Conservation (phyloP, 2,797 vertebrate species). For the Sebastes minor region DNA sequence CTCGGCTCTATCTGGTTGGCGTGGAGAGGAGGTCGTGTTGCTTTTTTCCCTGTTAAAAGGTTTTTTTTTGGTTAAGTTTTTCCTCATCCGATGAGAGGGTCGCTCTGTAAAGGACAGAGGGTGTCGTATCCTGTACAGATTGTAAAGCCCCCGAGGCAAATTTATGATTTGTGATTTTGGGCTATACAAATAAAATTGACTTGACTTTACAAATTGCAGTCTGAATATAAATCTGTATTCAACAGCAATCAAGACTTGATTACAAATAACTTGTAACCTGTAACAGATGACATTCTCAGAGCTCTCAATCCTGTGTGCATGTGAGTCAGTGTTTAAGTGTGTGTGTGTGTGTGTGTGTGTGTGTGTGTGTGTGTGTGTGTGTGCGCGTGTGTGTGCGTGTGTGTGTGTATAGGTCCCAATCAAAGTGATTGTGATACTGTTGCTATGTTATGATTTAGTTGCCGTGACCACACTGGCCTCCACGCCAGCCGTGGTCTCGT, state of each 20-base stretch:
- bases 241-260: slow-evolving; percentile 19
- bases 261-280: slow-evolving; percentile 12
- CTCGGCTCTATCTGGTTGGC: no score
- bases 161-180: no score
- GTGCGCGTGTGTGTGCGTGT: not conserved
- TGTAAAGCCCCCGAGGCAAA: no score
- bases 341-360: not conserved
- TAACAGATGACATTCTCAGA: slow-evolving; percentile 32
- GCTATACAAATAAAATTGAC: no score
- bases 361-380: not conserved
- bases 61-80: no score
- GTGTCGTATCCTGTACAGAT: no score
- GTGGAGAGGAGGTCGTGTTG: rapidly evolving
- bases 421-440: slow-evolving; percentile 30
- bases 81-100: no score
- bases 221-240: slow-evolving; percentile 3
- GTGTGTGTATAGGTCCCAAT: slow-evolving; percentile 5
- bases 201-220: not conserved
- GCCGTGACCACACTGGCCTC: slow-evolving; percentile 23
- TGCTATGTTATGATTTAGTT: slow-evolving; percentile 54
- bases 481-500: slow-evolving; percentile 22
- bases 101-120: no score
- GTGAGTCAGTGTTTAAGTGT: not conserved
- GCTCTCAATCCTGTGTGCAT: not conserved
- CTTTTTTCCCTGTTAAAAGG: no score